phyloP scores from a whole-genome alignment of 1,140 invertebrate species.

The Aphelenchoides besseyi region DNA sequence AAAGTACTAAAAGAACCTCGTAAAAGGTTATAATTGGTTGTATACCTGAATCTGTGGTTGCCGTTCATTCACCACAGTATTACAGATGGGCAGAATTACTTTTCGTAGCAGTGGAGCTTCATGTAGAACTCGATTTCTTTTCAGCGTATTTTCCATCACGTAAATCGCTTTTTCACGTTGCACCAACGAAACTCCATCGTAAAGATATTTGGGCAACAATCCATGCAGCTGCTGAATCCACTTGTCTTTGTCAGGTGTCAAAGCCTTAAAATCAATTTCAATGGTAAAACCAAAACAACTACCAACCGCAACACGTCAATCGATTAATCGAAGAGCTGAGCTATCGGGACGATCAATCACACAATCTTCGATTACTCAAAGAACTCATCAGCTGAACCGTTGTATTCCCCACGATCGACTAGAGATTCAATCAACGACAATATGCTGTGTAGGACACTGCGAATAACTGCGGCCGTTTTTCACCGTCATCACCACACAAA shows the following conservation, averaged over 20 bases:
- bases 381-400: slow-evolving; percentile 18
- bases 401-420: slow-evolving; percentile 4
- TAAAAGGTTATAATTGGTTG: not conserved
- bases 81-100: slow-evolving; percentile 17
- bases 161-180: slow-evolving; percentile 27
- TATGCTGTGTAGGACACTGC: not conserved
- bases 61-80: not conserved
- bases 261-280: not conserved
- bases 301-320: slow-evolving; percentile 27
- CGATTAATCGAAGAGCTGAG: slow-evolving; percentile 20
- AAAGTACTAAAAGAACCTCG: too few relatives aligned
- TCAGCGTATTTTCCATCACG: slow-evolving; percentile 18
- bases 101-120: slow-evolving; percentile 18
- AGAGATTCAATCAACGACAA: slow-evolving; percentile 3
- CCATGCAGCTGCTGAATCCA: not conserved
- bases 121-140: slow-evolving; percentile 20
- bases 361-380: slow-evolving; percentile 21
- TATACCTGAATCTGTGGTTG: slow-evolving; percentile 14
- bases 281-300: not conserved
- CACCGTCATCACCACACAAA: slow-evolving; percentile 4
- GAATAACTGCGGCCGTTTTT: not conserved
- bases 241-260: not conserved
- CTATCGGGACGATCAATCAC: slow-evolving; percentile 3
- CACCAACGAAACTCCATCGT: slow-evolving; percentile 13
- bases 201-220: not conserved